Percentiles rank a stretch among this genome's conserved stretches.
Evolutionary conservation across 2,888 invertebrate genomes (phyloP).

Genomic region (Blastobasis adustella): DNA sequence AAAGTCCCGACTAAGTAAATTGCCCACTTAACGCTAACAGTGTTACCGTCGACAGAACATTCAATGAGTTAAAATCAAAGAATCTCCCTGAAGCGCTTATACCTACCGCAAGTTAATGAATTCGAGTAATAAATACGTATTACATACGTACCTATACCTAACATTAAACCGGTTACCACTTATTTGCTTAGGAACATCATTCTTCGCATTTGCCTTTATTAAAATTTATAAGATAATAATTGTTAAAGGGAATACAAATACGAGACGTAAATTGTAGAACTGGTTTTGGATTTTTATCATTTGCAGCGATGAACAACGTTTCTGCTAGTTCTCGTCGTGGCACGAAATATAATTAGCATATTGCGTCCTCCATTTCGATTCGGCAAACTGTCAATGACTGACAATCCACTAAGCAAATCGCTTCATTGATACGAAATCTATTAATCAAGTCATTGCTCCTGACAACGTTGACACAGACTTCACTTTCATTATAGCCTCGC

Average conservation of each 20-base stretch:
- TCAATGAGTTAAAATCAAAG: no score
- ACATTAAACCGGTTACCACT: background rate
- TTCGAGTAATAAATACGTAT: no score
- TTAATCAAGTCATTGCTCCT: slow-evolving; percentile 22
- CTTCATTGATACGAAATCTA: slow-evolving; percentile 14
- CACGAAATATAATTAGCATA: slow-evolving; percentile 2
- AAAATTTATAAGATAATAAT: slow-evolving; percentile 2
- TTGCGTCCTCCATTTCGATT: slow-evolving; percentile 17
- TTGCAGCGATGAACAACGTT: no score
- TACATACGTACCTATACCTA: no score
- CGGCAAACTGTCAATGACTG: slow-evolving; percentile 8
- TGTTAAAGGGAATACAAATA: slow-evolving; percentile 13
- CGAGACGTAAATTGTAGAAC: slow-evolving; percentile 14
- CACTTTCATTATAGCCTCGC: slow-evolving; percentile 36
- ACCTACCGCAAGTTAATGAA: no score
- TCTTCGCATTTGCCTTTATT: background rate
- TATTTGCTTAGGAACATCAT: background rate
- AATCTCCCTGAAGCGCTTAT: no score
- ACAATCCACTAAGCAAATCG: background rate
- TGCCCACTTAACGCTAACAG: no score
- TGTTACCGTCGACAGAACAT: no score
- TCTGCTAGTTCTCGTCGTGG: slow-evolving; percentile 16
- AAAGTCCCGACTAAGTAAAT: no score
- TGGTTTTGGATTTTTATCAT: slow-evolving; percentile 1
- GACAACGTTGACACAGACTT: slow-evolving; percentile 26